Base-by-base conservation (phyloP, 1,140 invertebrate genomes). In the Drosophila ohnishii region DNA sequence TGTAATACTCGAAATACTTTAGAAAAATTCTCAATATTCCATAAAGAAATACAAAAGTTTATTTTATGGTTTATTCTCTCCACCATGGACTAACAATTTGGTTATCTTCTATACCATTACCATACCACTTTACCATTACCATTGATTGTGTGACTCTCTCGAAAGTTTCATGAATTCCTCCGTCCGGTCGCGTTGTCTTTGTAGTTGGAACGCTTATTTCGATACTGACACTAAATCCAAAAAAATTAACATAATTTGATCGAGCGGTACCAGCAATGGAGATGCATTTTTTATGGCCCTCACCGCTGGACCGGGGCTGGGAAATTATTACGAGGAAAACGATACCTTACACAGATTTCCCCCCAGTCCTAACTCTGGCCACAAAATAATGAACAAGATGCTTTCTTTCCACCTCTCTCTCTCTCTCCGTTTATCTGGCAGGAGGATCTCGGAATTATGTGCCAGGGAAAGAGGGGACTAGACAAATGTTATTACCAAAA, bases 401-500 rank as follows among this genome's bases (percentile, higher is more conserved):
- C 84, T 87, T 87, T 87, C 84, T 88, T 87, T 87, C 47, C 53
- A 59, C 40, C 44, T 59, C 50, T 64, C 64, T 80, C 45, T 58
- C 56, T 59, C 51, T 65, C 59, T 70, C 39, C 47, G 70, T 62
- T 69, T 85, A 87, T 88, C 83, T 78, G 63, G 30, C 50, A 76
- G 73, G 76, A 88, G 80, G 80, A 87, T 87, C 83, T 88, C 10
- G 64, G 78, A 63, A 75, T 75, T 86, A 86, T 78, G 56, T 59
- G 61, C 50, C 63, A 55, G 14, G 56, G 16, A 44, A 34, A 58
- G 48, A 66, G 58, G 65, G 59, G 40, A 58, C 79, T 86, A 86
- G 83, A 86, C 83, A 87, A 86, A 88, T 87, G 84, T 88, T 84
- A 88, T 88, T 88, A 87, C 83, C 83, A 83, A 76, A 85, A 78